A percentile compares a stretch with the other conserved stretches of the same genome.
Conservation (phyloP, 2,797 vertebrate genomes). For the Rhabdomys pumilio region DNA sequence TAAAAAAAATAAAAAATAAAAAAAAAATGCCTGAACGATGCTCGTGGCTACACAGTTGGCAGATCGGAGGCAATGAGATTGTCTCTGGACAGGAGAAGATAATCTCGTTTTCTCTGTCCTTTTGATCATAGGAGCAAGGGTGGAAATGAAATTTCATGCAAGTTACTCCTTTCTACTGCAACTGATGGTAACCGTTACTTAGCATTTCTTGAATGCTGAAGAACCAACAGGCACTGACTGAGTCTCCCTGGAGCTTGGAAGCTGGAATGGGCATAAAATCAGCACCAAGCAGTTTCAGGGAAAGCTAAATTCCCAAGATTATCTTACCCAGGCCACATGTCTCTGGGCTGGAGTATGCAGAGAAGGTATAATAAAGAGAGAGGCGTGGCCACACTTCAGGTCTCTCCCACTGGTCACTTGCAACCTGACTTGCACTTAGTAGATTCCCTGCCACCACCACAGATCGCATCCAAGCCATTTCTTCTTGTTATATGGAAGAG, state of each 20-base stretch:
- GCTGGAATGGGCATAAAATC: neutral
- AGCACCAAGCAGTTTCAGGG: neutral
- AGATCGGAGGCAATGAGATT: slow-evolving; percentile 63
- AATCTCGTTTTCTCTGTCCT: slow-evolving; percentile 78
- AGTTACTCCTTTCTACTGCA: slow-evolving; percentile 59
- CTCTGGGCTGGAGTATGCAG: neutral
- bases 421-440: neutral
- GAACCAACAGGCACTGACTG: neutral
- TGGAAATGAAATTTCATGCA: slow-evolving; percentile 75
- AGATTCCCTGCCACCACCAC: neutral
- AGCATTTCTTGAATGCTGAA: slow-evolving; percentile 28
- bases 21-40: neutral
- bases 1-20: slow-evolving; percentile 40
- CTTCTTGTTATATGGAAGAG: neutral
- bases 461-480: neutral
- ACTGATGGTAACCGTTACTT: slow-evolving; percentile 40
- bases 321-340: neutral
- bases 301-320: neutral
- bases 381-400: neutral
- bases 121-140: slow-evolving; percentile 63
- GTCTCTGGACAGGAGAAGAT: slow-evolving; percentile 64
- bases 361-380: slow-evolving; percentile 15
- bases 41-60: slow-evolving; percentile 14
- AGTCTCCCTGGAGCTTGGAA: neutral
- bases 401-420: slow-evolving; percentile 13